A percentile compares a stretch with the other conserved stretches of the same genome.
Evolutionary conservation across 2,888 invertebrate species (phyloP).

Genomic region (Tineola bisselliella): DNA sequence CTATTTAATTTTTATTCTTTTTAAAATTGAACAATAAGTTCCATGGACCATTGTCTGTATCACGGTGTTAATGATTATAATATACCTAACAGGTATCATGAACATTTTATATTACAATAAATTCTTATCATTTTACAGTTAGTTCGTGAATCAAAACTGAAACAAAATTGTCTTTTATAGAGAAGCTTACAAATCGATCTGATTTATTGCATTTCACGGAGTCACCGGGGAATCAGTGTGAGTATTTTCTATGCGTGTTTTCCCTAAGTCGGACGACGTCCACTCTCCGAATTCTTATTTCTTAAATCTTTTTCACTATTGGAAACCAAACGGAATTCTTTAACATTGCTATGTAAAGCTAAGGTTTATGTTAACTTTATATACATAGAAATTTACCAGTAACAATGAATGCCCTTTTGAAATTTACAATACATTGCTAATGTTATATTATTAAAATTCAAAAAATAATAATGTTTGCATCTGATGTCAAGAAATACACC

Average conservation of each 20-base stretch:
- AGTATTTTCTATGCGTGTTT: constrained; percentile 19
- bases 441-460: no score
- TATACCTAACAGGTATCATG: background rate
- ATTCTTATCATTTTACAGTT: background rate
- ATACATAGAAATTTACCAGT: background rate
- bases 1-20: constrained; percentile 4
- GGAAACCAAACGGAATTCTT: constrained; percentile 12
- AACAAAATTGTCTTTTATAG: constrained; percentile 17
- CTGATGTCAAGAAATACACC: no score
- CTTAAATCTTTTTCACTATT: constrained; percentile 12
- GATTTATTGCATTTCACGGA: constrained; percentile 28
- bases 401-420: no score
- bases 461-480: no score
- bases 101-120: background rate
- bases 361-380: background rate
- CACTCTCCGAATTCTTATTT: constrained; percentile 15
- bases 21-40: background rate
- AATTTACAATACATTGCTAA: no score
- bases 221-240: constrained; percentile 21
- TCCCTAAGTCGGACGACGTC: constrained; percentile 16
- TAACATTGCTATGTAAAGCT: constrained; percentile 11
- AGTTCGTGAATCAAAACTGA: background rate
- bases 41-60: background rate
- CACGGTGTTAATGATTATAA: constrained; percentile 1
- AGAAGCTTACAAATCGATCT: constrained; percentile 22